phyloP scores from a whole-genome alignment of 2,113 vertebrate species.

The Phasianus colchicus region DNA sequence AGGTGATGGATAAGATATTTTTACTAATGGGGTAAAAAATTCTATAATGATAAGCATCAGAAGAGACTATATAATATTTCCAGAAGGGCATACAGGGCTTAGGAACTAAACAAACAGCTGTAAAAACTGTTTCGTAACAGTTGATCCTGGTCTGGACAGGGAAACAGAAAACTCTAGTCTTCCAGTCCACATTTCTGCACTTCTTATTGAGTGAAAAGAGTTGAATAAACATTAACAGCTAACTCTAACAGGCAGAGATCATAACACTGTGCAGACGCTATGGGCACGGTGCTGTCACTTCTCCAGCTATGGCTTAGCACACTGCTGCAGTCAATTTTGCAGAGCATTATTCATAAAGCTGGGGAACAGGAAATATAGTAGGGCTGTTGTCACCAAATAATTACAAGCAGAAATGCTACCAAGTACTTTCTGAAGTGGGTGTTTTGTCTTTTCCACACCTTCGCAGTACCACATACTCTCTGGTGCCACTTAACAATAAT shows the following conservation, averaged over 20 bases:
- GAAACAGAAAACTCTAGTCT: constrained; percentile 18
- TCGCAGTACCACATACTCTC: background rate
- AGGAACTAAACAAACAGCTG: background rate
- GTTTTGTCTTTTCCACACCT: background rate
- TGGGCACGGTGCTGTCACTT: accelerated
- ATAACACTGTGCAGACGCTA: background rate
- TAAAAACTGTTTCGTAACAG: constrained; percentile 23
- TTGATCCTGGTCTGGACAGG: background rate
- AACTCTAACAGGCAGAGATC: background rate
- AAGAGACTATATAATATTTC: background rate
- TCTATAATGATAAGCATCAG: constrained; percentile 12
- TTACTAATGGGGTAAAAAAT: constrained; percentile 15
- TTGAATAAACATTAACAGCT: constrained; percentile 8
- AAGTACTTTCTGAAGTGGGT: accelerated
- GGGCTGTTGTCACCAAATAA: background rate
- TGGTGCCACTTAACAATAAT: background rate
- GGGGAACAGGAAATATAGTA: background rate
- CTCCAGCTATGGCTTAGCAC: background rate
- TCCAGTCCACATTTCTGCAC: background rate
- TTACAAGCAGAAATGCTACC: background rate
- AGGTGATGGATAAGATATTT: background rate
- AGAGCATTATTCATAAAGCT: background rate
- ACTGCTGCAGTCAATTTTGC: background rate
- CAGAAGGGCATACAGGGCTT: background rate
- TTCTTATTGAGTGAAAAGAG: background rate